Evolutionary conservation across 2,797 vertebrate genomes (phyloP), one percentile per base, ranked within the genome.

Genomic region (Characodon lateralis): DNA sequence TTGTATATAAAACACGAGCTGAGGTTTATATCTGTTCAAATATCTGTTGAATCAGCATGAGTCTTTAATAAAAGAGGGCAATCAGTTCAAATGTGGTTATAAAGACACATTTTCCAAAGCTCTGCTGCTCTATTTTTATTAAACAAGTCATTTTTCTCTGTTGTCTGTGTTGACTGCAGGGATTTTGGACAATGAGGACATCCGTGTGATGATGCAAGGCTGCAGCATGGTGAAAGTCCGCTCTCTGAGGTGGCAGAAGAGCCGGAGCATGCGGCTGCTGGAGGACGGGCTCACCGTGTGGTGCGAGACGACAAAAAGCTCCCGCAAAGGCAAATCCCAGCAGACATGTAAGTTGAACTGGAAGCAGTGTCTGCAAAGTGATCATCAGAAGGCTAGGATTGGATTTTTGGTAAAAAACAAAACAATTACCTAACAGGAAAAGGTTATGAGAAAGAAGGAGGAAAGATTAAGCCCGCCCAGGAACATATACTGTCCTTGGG

Each of bases 231-330:
- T 96, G 89, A 99, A 99, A 89, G 94, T 99, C 76, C 97, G 97
- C 82, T 96, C 97, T 1, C 83, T 79, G 2, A 93, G 95, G n/a
- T 96, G 95, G 92, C 95, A 96, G 89, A 95, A 97, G 94, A 95
- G 94, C 82, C 95, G 98, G 18, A 88, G 86, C 77, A 95, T 97
- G 90, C 92, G 91, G 55, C 95, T 99, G 79, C 95, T 98, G 89
- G 97, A 98, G 83, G 98, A 99, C 0, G 96, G 97, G 3, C 91
- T 96, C 76, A 98, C 97, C 0, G 93, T 99, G 80, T 97, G 97
- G 97, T 98, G 97, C 5, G 96, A 99, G 91, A 95, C 97, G 79
- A 94, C 90, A 73, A 96, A 96, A 87, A 94, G 94, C 81, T 94
- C 95, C 43, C 73, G 93, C 43, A 96, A 87, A 72, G 89, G 94